phyloP scores from a whole-genome alignment of 2,797 vertebrate genomes.

The Falco naumanni region DNA sequence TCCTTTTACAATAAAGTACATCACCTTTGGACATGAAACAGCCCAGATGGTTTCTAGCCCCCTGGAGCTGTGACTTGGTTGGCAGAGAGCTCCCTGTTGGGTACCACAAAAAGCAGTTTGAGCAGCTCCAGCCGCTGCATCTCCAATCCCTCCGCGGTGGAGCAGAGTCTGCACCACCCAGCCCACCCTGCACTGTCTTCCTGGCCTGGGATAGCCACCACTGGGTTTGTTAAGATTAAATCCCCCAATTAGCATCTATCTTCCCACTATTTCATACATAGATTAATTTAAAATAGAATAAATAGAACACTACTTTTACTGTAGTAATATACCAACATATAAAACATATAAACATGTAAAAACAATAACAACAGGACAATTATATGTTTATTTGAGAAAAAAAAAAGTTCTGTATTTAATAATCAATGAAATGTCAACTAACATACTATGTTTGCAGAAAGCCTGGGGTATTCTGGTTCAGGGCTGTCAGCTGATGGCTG shows the following conservation, averaged over 20 bases:
- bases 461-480: background rate
- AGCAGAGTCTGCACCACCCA: background rate
- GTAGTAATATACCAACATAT: background rate
- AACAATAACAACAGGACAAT: background rate
- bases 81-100: background rate
- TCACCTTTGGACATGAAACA: background rate
- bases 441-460: background rate
- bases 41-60: background rate
- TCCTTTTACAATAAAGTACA: background rate
- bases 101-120: background rate
- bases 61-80: rapidly evolving
- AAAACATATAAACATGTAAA: background rate
- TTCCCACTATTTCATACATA: background rate
- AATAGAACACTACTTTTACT: background rate
- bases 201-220: background rate
- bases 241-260: background rate
- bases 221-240: background rate
- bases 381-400: background rate
- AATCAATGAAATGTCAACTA: background rate
- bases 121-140: rapidly evolving
- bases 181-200: background rate
- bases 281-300: background rate
- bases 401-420: background rate
- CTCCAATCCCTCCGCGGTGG: background rate
- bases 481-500: background rate